A percentile compares a stretch with the other conserved stretches of the same genome.
Evolutionary conservation across 2,113 vertebrate species (phyloP).

Genomic region (Daubentonia madagascariensis): DNA sequence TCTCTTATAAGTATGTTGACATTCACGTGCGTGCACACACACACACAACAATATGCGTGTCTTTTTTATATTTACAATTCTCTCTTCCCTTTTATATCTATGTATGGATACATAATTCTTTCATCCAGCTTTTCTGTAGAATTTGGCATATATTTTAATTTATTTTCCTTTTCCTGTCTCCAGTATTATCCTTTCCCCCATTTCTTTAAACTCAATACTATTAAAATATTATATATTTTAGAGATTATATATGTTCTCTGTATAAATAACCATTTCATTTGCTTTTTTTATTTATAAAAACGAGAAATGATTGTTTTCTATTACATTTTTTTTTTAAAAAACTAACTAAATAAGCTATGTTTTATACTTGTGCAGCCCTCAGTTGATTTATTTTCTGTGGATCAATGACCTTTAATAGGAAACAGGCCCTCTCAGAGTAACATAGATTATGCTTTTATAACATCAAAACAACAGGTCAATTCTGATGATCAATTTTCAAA

Average conservation of each 20-base stretch:
- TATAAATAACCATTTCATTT: not conserved
- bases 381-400: slow-evolving; percentile 33
- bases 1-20: not conserved
- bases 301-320: not conserved
- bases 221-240: not conserved
- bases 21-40: not conserved
- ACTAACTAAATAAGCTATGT: not conserved
- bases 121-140: not conserved
- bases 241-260: not conserved
- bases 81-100: not conserved
- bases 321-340: not conserved
- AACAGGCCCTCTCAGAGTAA: not conserved
- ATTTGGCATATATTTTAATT: not conserved
- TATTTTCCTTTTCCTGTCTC: not conserved
- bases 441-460: not conserved
- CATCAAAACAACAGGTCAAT: not conserved
- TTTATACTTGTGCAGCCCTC: not conserved
- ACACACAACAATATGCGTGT: no score
- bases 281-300: not conserved
- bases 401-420: not conserved
- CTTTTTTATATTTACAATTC: not conserved
- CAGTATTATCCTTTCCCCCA: not conserved
- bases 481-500: slow-evolving; percentile 2
- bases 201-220: not conserved
- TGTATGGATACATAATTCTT: not conserved